These are phyloP conservation scores for Philaethria dido DNA, from an alignment of 2,888 invertebrate genomes.

Conservation along the genomic window DNA sequence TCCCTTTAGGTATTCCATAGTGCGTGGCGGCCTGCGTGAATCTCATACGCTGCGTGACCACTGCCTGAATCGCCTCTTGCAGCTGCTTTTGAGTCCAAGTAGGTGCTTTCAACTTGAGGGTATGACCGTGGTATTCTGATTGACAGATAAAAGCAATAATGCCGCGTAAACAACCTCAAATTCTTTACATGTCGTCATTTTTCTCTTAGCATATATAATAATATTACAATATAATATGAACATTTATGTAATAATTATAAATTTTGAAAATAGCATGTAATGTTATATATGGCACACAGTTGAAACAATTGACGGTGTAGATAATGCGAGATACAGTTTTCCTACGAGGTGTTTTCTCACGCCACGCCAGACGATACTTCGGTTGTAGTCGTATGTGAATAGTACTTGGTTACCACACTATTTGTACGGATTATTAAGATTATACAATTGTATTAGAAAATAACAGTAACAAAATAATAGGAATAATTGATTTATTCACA, in stretches of 20 bases:
- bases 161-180: constrained; percentile 43
- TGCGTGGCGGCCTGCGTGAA: constrained; percentile 89
- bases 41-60: constrained; percentile 89
- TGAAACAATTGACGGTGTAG: constrained; percentile 44
- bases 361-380: constrained; percentile 49
- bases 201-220: background rate
- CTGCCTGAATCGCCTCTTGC: constrained; percentile 89
- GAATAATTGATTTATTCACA: constrained; percentile 33
- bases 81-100: constrained; percentile 90
- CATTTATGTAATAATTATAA: background rate
- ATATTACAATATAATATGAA: background rate
- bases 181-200: background rate
- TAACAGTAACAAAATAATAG: constrained; percentile 31
- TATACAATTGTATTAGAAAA: constrained; percentile 43
- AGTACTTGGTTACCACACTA: constrained; percentile 50
- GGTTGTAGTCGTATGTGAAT: constrained; percentile 46
- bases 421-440: constrained; percentile 50
- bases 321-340: constrained; percentile 44
- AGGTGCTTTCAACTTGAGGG: constrained; percentile 89
- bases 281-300: constrained; percentile 39
- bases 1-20: constrained; percentile 90
- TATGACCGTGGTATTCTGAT: constrained; percentile 83
- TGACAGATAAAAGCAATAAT: constrained; percentile 61
- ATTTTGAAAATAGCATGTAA: constrained; percentile 24
- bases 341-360: constrained; percentile 52